Percentiles rank a stretch among this genome's conserved stretches.
phyloP scores from a whole-genome alignment of 2,113 vertebrate species.

The Neolamprologus sp. region DNA sequence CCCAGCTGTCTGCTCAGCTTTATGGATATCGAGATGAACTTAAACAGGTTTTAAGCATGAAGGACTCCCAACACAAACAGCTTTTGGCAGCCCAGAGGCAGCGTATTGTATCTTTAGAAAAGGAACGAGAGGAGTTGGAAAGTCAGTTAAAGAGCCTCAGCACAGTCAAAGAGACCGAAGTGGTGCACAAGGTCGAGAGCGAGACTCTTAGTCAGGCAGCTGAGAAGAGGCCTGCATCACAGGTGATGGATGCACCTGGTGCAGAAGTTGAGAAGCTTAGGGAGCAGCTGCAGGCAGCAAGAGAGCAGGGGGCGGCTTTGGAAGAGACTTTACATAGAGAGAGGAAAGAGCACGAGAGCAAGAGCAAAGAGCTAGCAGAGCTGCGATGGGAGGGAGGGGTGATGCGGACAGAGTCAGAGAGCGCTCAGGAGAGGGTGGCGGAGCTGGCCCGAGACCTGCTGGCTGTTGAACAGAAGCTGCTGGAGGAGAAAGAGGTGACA shows the following conservation, averaged over 20 bases:
- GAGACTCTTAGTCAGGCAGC: slow-evolving; percentile 77
- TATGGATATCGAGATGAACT: slow-evolving; percentile 85
- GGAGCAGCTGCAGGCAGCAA: slow-evolving; percentile 69
- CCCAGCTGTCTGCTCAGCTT: slow-evolving; percentile 85
- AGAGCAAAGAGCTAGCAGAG: slow-evolving; percentile 77
- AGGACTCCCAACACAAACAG: slow-evolving; percentile 91
- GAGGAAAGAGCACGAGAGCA: slow-evolving; percentile 60
- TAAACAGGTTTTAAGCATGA: slow-evolving; percentile 87
- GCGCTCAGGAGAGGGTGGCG: slow-evolving; percentile 89
- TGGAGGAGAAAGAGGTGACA: slow-evolving; percentile 76
- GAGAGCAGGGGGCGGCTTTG: slow-evolving; percentile 60
- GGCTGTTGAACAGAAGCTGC: slow-evolving; percentile 82
- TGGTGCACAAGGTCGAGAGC: slow-evolving; percentile 70
- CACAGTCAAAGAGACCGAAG: slow-evolving; percentile 33
- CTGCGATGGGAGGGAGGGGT: slow-evolving; percentile 87
- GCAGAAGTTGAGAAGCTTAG: slow-evolving; percentile 75
- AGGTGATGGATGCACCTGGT: slow-evolving; percentile 69
- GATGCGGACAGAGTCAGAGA: slow-evolving; percentile 90
- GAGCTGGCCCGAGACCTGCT: slow-evolving; percentile 89
- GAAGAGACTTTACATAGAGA: slow-evolving; percentile 73
- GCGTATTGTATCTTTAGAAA: slow-evolving; percentile 74
- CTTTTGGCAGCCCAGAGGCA: slow-evolving; percentile 79
- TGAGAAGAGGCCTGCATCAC: slow-evolving; percentile 54
- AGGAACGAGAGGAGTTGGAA: slow-evolving; percentile 62
- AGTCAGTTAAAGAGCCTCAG: slow-evolving; percentile 14